Evolutionary conservation across 64 coral and sea anemone genomes (phyloP).

Genomic region (Pachyseris speciosa): DNA sequence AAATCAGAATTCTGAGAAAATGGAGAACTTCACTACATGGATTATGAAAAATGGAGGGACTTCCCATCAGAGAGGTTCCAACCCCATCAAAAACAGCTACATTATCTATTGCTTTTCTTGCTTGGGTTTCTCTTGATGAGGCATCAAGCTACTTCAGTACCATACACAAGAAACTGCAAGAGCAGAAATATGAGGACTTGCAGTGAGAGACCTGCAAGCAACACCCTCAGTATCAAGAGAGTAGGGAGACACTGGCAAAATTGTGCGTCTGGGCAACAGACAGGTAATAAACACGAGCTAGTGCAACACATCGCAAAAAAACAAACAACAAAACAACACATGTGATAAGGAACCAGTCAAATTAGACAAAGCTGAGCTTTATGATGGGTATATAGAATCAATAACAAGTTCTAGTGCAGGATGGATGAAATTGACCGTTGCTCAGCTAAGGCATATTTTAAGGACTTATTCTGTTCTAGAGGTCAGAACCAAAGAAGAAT

Average conservation of each 20-base stretch:
- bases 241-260: not conserved
- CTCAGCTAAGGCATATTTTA: slow-evolving; percentile 48
- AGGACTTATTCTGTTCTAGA: slow-evolving; percentile 44
- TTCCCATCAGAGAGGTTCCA: slow-evolving; percentile 19
- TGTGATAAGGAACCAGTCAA: not conserved
- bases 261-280: not conserved
- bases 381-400: not conserved
- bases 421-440: slow-evolving; percentile 43
- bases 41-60: no score
- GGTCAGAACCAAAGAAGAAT: slow-evolving; percentile 66
- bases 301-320: slow-evolving; percentile 29
- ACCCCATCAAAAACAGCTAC: not conserved
- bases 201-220: slow-evolving; percentile 42
- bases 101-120: slow-evolving; percentile 32
- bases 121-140: slow-evolving; percentile 24
- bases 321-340: no score
- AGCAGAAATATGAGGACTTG: slow-evolving; percentile 34
- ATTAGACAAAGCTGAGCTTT: not conserved
- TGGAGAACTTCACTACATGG: no score
- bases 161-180: not conserved
- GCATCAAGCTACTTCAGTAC: not conserved
- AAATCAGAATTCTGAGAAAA: no score
- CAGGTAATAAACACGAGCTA: slow-evolving; percentile 58
- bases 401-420: slow-evolving; percentile 51
- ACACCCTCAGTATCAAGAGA: slow-evolving; percentile 54